These are phyloP conservation scores for Smutsia gigantea DNA, from an alignment of 2,797 vertebrate genomes.

Conservation along the genomic window DNA sequence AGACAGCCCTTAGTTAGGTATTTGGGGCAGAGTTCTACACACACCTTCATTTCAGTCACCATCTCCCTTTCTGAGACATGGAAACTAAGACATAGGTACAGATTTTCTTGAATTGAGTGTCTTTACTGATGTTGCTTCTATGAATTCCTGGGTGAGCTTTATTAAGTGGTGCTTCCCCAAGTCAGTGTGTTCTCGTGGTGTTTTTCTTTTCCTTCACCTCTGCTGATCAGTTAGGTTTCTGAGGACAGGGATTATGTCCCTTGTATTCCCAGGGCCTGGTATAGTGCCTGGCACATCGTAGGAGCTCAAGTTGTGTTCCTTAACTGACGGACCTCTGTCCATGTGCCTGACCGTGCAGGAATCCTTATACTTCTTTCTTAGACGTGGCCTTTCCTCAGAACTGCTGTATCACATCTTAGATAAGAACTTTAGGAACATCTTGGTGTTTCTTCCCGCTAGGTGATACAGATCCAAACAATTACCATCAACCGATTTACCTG, in stretches of 20 bases:
- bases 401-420: neutral
- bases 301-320: neutral
- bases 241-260: neutral
- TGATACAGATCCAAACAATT: neutral
- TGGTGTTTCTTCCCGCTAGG: neutral
- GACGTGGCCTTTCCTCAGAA: neutral
- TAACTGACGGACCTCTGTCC: neutral
- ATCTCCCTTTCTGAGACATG: neutral
- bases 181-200: neutral
- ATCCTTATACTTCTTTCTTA: neutral
- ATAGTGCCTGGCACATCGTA: neutral
- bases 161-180: neutral
- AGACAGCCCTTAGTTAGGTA: neutral
- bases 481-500: neutral
- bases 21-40: neutral
- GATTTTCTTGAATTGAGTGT: neutral
- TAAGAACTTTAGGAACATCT: neutral
- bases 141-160: neutral
- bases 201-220: neutral
- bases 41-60: neutral
- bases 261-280: neutral
- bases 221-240: neutral
- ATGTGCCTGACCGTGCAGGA: neutral
- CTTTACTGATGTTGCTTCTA: neutral
- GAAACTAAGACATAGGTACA: neutral